phyloP scores from a whole-genome alignment of 2,113 vertebrate species.

The Eulacestoma nigropectus region DNA sequence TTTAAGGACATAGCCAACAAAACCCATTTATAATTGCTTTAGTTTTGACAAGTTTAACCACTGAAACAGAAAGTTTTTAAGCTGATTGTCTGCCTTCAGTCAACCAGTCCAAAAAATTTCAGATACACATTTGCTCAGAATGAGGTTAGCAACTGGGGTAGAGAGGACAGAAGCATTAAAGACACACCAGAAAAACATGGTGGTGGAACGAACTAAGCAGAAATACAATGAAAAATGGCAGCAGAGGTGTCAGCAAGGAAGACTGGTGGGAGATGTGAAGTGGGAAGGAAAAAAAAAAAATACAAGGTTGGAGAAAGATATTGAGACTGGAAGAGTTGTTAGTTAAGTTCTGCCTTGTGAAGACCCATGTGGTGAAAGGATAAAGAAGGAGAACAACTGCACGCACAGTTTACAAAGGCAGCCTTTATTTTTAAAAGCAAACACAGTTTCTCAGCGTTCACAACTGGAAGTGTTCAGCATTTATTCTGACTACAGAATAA shows the following conservation, averaged over 20 bases:
- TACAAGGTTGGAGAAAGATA: not conserved
- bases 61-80: not conserved
- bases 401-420: not conserved
- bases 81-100: not conserved
- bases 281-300: not conserved
- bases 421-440: not conserved
- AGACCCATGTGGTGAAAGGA: not conserved
- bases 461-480: not conserved
- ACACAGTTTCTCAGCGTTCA: not conserved
- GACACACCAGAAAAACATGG: not conserved
- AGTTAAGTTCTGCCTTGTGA: not conserved
- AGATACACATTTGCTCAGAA: not conserved
- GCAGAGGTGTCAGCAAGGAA: not conserved
- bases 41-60: not conserved
- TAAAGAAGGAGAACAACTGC: not conserved
- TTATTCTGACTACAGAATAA: not conserved
- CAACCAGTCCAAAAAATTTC: not conserved
- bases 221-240: not conserved
- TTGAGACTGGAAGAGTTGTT: not conserved
- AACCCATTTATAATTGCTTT: not conserved
- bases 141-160: rapidly evolving
- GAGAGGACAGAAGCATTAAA: not conserved
- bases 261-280: not conserved
- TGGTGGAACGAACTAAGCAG: not conserved
- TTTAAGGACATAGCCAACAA: not conserved